Percentiles rank a stretch among this genome's conserved stretches.
phyloP scores from a whole-genome alignment of 2,797 vertebrate genomes.

The Dryobates pubescens region DNA sequence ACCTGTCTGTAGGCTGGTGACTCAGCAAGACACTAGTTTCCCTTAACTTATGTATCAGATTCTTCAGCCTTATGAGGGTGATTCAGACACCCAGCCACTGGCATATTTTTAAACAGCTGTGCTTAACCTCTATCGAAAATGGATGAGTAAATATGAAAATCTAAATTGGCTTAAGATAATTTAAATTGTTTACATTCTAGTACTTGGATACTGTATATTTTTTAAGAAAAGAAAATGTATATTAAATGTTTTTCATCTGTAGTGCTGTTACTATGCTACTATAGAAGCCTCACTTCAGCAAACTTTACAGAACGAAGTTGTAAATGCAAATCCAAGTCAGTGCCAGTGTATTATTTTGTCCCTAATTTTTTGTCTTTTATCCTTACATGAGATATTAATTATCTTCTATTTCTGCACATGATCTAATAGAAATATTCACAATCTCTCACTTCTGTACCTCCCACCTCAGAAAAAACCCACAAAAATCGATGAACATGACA shows the following conservation, averaged over 20 bases:
- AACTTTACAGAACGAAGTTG: background rate
- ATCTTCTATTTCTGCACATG: background rate
- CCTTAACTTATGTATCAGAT: background rate
- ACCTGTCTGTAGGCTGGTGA: background rate
- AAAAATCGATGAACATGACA: background rate
- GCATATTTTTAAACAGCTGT: background rate
- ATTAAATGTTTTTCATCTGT: background rate
- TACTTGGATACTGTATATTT: background rate
- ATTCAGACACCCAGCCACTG: background rate
- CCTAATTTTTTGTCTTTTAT: background rate
- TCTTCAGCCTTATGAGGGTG: background rate
- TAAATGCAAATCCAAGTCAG: background rate
- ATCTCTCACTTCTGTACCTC: accelerated
- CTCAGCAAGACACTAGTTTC: background rate
- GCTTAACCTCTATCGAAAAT: background rate
- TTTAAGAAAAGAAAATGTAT: background rate
- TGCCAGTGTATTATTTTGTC: background rate
- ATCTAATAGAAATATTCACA: background rate
- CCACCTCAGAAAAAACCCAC: accelerated
- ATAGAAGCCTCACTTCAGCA: background rate
- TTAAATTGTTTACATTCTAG: background rate
- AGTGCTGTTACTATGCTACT: background rate
- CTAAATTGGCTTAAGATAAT: accelerated
- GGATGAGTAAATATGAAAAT: background rate
- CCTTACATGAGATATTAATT: background rate